Conservation (phyloP, 2,888 invertebrate species). For the Diaphora mendica region DNA sequence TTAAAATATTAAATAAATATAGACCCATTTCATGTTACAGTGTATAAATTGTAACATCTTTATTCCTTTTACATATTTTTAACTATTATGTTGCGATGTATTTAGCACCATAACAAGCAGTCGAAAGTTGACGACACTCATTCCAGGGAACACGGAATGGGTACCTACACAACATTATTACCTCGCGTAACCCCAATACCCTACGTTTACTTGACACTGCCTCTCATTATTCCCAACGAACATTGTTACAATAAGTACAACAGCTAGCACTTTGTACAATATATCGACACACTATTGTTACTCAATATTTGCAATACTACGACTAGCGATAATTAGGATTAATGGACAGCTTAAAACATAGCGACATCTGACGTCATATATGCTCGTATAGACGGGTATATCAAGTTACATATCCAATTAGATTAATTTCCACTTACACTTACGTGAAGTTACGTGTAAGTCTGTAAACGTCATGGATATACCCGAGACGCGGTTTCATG, state of each 20-base stretch:
- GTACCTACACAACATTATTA: not conserved
- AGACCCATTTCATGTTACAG: too few species aligned
- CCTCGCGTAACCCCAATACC: not conserved
- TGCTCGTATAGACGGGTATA: too few species aligned
- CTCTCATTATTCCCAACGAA: constrained; percentile 34
- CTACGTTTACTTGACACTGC: not conserved
- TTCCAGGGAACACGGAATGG: not conserved
- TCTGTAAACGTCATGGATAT: not conserved
- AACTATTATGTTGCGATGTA: not conserved
- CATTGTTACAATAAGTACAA: constrained; percentile 33
- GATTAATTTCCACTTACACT: not conserved
- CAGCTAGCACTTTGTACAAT: constrained; percentile 25
- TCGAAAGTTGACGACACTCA: not conserved
- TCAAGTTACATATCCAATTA: constrained; percentile 8
- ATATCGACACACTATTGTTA: constrained; percentile 48
- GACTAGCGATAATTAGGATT: constrained; percentile 38
- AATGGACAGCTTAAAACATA: constrained; percentile 27
- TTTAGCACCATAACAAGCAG: not conserved
- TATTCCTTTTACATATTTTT: not conserved
- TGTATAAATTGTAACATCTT: too few species aligned
- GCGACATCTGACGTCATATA: constrained; percentile 14
- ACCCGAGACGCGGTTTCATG: not conserved
- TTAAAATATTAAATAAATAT: too few species aligned
- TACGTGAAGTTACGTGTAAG: not conserved
- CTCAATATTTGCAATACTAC: constrained; percentile 30